A percentile compares a stretch with the other conserved stretches of the same genome.
Conservation (phyloP, 2,113 vertebrate genomes). For the Sorex fumeus region DNA sequence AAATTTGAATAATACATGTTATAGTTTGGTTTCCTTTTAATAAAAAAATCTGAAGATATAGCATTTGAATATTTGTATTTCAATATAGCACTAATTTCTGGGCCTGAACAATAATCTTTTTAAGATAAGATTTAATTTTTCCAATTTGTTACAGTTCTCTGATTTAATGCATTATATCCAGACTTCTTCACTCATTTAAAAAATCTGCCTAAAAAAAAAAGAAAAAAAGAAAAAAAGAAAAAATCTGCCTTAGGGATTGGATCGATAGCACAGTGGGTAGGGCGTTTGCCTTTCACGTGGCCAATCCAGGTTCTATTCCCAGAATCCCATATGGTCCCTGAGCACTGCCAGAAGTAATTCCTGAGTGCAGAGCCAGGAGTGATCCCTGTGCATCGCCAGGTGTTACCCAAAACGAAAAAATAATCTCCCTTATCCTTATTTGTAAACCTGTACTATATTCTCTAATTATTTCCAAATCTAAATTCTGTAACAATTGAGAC, state of each 20-base stretch:
- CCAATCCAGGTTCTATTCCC: too few species aligned
- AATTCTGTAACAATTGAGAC: neutral
- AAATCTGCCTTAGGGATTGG: too few species aligned
- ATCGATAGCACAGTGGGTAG: too few species aligned
- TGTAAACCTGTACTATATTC: neutral
- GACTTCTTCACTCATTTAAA: neutral
- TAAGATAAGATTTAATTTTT: neutral
- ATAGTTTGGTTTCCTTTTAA: slow-evolving; percentile 16
- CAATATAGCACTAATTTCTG: neutral
- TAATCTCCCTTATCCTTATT: neutral
- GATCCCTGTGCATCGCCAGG: too few species aligned
- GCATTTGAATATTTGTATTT: neutral
- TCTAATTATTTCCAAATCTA: neutral
- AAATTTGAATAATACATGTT: neutral
- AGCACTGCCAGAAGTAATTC: too few species aligned
- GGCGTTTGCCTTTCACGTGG: too few species aligned
- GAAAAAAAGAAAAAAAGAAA: too few species aligned
- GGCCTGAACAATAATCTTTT: neutral
- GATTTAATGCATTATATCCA: neutral
- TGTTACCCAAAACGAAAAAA: too few species aligned
- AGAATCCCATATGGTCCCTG: too few species aligned
- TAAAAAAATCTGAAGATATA: neutral
- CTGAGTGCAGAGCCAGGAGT: too few species aligned
- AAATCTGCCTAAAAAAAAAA: too few species aligned
- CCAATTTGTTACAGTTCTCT: neutral